Percentiles rank a stretch among this genome's conserved stretches.
Conservation (phyloP, 2,113 vertebrate species). For the Ctenodactylus gundi region DNA sequence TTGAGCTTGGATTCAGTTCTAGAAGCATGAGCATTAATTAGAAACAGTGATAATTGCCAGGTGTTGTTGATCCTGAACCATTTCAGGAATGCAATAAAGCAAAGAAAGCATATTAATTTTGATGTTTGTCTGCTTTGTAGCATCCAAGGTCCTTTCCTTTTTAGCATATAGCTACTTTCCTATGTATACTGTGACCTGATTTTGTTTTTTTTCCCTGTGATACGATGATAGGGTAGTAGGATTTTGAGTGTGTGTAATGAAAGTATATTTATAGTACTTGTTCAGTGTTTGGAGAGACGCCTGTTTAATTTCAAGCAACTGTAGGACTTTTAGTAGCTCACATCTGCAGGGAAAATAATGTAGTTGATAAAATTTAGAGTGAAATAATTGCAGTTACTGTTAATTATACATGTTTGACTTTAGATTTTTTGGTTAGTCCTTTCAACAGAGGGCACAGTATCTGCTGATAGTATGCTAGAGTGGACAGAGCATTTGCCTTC, state of each 20-base stretch:
- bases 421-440: neutral
- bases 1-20: slow-evolving; percentile 45
- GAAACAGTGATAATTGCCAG: neutral
- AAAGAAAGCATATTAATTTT: slow-evolving; percentile 13
- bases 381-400: neutral
- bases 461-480: neutral
- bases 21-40: slow-evolving; percentile 10
- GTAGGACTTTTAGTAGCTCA: neutral
- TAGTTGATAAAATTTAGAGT: neutral
- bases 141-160: neutral
- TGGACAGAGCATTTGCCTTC: slow-evolving; percentile 13
- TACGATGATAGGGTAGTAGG: neutral
- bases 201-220: slow-evolving; percentile 29
- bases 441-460: neutral
- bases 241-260: neutral
- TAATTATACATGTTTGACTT: slow-evolving; percentile 12
- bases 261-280: neutral
- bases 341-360: neutral
- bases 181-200: neutral
- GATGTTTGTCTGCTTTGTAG: neutral
- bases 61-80: neutral
- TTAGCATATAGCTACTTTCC: neutral
- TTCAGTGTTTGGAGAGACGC: neutral
- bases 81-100: neutral
- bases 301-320: slow-evolving; percentile 37